Conservation (phyloP, 1,140 invertebrate species). For the Dendrolimus punctatus region DNA sequence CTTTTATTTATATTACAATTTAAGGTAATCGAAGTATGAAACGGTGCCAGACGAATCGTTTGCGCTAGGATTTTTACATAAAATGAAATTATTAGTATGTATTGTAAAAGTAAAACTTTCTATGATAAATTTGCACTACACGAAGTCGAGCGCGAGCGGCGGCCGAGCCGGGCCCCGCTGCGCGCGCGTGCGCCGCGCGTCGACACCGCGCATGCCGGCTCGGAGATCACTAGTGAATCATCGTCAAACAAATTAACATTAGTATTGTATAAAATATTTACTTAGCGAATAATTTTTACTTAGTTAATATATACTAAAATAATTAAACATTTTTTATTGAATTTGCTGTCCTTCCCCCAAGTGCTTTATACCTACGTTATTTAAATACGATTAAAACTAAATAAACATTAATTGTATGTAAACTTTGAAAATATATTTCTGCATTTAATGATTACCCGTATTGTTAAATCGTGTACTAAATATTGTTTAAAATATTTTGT, state of each 20-base stretch:
- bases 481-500: constrained; percentile 52
- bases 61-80: constrained; percentile 70
- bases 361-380: constrained; percentile 73
- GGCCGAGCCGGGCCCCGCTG: constrained; percentile 2
- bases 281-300: constrained; percentile 71
- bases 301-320: constrained; percentile 67
- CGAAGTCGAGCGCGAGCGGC: constrained; percentile 38
- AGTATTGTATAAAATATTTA: constrained; percentile 70
- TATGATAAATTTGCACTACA: constrained; percentile 69
- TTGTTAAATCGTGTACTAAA: constrained; percentile 60
- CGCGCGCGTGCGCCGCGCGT: constrained; percentile 12
- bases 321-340: constrained; percentile 71
- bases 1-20: constrained; percentile 68
- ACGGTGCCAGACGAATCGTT: constrained; percentile 66
- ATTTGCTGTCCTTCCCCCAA: constrained; percentile 74
- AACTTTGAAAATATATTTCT: constrained; percentile 65
- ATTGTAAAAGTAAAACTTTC: constrained; percentile 67
- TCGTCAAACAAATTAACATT: constrained; percentile 66
- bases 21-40: constrained; percentile 63
- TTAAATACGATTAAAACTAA: constrained; percentile 68
- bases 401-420: constrained; percentile 66
- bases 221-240: constrained; percentile 63
- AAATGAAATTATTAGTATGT: constrained; percentile 69
- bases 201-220: constrained; percentile 17
- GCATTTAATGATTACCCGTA: constrained; percentile 54